phyloP scores from a whole-genome alignment of 2,113 vertebrate species.

The Nycticryphes semicollaris region DNA sequence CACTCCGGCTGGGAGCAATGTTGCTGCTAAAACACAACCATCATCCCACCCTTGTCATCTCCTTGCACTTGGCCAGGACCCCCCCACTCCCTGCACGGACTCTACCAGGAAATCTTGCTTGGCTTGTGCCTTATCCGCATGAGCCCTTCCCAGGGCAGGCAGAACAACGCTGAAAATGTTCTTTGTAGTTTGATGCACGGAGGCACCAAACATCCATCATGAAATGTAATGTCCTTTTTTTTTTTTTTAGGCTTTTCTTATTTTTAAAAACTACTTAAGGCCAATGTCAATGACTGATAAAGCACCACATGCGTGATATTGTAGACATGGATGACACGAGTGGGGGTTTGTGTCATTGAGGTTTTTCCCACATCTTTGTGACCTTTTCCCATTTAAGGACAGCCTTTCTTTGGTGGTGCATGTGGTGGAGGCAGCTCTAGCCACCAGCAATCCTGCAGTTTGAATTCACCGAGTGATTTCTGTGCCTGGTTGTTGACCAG shows the following conservation, averaged over 20 bases:
- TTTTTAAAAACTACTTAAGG: background rate
- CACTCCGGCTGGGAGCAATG: background rate
- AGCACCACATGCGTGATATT: background rate
- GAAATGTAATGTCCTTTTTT: background rate
- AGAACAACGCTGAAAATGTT: background rate
- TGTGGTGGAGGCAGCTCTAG: background rate
- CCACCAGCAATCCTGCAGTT: background rate
- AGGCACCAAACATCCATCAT: background rate
- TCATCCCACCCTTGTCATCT: background rate
- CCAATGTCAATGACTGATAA: background rate
- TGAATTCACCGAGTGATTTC: background rate
- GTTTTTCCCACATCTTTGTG: background rate
- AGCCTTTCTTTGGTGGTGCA: background rate
- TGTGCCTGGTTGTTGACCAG: background rate
- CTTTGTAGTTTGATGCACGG: background rate
- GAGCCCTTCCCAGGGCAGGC: background rate
- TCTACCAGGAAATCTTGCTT: too few relatives aligned
- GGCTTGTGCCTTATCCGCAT: background rate
- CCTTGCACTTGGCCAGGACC: background rate
- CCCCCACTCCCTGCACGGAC: background rate
- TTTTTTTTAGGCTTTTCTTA: background rate
- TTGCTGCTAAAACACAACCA: background rate
- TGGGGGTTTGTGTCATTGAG: background rate
- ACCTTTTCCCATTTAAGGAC: background rate
- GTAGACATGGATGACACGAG: rapidly evolving